Evolutionary conservation across 1,140 invertebrate species (phyloP), one percentile per base, ranked within the genome.

Genomic region (Lucilia cuprina): DNA sequence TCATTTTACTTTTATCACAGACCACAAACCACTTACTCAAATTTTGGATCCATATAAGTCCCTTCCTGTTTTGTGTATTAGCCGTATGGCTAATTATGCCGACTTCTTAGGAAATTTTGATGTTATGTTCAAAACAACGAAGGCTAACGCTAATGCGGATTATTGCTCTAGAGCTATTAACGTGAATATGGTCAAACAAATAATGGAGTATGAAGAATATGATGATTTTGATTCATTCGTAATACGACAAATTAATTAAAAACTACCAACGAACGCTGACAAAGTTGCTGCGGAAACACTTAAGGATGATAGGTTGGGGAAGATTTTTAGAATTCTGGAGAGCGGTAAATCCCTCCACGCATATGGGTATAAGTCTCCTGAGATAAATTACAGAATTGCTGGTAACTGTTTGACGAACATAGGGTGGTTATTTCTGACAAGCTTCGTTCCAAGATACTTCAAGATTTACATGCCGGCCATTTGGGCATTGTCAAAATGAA

Each of bases 21-120:
- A 93, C 84, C 92, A 93, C 84, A 90, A 91, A 74, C 92, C 92
- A 3, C 85, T 93, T 47, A 85, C n/a, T 83, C 89, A 50, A 87
- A 90, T 93, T 34, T 91, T 82, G 21, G 35, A 82, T 21, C 78
- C 35, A n/a, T 8, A 88, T 17, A 88, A 86, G 70, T 84, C 85
- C 35, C 85, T 93, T 47, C 91, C 91, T n/a, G 83, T 86, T 14
- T 85, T 89, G 21, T 84, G 90, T 21, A 84, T 91, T 82, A 86
- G 86, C 50, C 87, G 87, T 74, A 74, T 74, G 65, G 65, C 65
- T 21, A 74, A 25, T 14, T 75, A 75, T 75, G 74, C 21, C 74
- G 30, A 75, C 30, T 75, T 30, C 13, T 30, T 30, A 34, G 21
- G 12, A 75, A 4, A 30, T 75, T 30, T 10, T 75, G 50, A 55